A percentile compares a stretch with the other conserved stretches of the same genome.
phyloP scores from a whole-genome alignment of 2,888 invertebrate genomes.

The Elysia crispata region DNA sequence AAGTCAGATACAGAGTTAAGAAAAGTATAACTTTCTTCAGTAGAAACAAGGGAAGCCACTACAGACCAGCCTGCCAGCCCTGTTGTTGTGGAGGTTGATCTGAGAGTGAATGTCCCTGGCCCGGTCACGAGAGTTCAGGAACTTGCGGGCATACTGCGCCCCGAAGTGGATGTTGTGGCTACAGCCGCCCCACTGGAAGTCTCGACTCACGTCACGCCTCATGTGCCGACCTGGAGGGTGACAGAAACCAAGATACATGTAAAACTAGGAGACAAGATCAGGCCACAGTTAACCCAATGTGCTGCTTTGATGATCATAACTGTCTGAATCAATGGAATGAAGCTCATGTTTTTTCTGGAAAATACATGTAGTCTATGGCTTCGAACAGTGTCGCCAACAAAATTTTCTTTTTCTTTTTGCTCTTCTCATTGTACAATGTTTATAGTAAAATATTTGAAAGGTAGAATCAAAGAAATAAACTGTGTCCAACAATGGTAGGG shows the following conservation, averaged over 20 bases:
- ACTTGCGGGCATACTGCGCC: slow-evolving; percentile 89
- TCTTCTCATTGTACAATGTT: background rate
- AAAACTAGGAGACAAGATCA: too few species aligned
- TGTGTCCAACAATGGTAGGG: too few species aligned
- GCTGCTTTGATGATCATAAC: too few species aligned
- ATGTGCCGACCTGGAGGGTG: slow-evolving; percentile 22
- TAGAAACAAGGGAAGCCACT: too few species aligned
- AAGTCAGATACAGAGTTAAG: too few species aligned
- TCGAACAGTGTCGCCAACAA: background rate
- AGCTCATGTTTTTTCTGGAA: too few species aligned
- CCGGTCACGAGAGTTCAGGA: slow-evolving; percentile 92
- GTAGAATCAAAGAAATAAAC: too few species aligned
- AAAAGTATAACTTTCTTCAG: too few species aligned
- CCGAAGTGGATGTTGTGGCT: slow-evolving; percentile 89
- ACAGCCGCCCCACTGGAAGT: slow-evolving; percentile 90
- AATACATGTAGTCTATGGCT: too few species aligned
- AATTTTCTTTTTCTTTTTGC: background rate
- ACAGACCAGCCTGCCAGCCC: slow-evolving; percentile 75
- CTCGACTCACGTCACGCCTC: slow-evolving; percentile 47
- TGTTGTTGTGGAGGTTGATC: slow-evolving; percentile 76
- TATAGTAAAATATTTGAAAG: background rate
- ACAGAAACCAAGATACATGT: too few species aligned
- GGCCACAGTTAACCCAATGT: too few species aligned
- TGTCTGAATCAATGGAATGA: too few species aligned
- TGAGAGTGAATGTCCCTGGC: slow-evolving; percentile 78